phyloP scores from a whole-genome alignment of 2,113 vertebrate species.

The Dinomys branickii region DNA sequence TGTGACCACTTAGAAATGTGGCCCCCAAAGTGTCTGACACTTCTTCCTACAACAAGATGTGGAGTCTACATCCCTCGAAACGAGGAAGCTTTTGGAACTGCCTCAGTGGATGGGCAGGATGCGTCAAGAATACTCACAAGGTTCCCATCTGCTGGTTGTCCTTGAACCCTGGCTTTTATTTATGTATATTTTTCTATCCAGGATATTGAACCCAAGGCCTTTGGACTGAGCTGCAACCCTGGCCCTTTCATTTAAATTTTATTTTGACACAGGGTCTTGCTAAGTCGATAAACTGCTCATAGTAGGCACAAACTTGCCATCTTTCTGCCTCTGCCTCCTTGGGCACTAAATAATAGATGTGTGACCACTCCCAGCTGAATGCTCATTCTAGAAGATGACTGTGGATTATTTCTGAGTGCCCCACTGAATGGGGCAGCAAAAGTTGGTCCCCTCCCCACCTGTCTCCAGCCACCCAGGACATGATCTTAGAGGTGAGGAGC shows the following conservation, averaged over 20 bases:
- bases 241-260: not conserved
- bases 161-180: not conserved
- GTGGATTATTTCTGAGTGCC: not conserved
- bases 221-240: not conserved
- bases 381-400: not conserved
- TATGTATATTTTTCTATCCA: not conserved
- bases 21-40: fast-evolving
- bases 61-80: not conserved
- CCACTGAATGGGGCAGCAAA: not conserved
- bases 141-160: not conserved
- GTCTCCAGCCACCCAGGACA: not conserved
- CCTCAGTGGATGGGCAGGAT: fast-evolving
- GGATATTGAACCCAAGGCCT: not conserved
- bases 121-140: not conserved
- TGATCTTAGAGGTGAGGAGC: not conserved
- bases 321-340: not conserved
- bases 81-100: not conserved
- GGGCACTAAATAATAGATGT: not conserved
- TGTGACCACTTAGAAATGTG: too few species aligned
- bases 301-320: not conserved
- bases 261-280: not conserved
- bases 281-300: not conserved
- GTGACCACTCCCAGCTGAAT: not conserved
- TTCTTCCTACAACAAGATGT: not conserved
- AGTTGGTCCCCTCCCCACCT: not conserved